Conservation (phyloP, 2,888 invertebrate genomes). For the Acheta domesticus region DNA sequence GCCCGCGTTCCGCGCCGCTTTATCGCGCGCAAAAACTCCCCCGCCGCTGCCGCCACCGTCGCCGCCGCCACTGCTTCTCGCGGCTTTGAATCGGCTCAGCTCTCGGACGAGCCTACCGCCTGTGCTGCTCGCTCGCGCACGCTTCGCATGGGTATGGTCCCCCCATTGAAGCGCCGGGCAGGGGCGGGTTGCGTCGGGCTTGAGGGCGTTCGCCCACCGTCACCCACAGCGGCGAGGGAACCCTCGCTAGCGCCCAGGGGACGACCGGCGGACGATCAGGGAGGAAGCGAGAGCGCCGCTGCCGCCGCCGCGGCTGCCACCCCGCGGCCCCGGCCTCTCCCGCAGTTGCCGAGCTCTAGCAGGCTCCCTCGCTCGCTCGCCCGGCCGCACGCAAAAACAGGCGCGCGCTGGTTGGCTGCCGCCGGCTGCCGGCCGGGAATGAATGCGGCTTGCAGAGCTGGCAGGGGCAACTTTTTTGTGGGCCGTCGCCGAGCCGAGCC, state of each 20-base stretch:
- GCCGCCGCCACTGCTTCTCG: background rate
- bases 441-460: background rate
- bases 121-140: too few species aligned
- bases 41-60: background rate
- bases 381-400: slow-evolving; percentile 36
- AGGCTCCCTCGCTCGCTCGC: slow-evolving; percentile 24
- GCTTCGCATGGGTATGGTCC: too few species aligned
- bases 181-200: too few species aligned
- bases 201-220: too few species aligned
- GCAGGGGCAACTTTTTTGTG: slow-evolving; percentile 18
- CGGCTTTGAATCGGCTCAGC: too few species aligned
- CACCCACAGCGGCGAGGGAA: too few species aligned
- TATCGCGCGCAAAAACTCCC: slow-evolving; percentile 7
- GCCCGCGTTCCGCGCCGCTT: background rate
- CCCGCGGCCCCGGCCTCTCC: background rate
- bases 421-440: slow-evolving; percentile 23
- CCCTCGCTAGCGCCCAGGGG: too few species aligned
- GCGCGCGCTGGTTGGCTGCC: slow-evolving; percentile 30
- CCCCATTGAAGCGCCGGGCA: too few species aligned
- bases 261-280: too few species aligned
- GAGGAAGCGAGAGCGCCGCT: background rate
- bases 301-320: background rate
- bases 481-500: background rate
- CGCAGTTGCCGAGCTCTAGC: slow-evolving; percentile 1
- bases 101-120: too few species aligned